Evolutionary conservation across 2,113 vertebrate genomes (phyloP), one percentile per base, ranked within the genome.

Genomic region (Taurulus bubalis): DNA sequence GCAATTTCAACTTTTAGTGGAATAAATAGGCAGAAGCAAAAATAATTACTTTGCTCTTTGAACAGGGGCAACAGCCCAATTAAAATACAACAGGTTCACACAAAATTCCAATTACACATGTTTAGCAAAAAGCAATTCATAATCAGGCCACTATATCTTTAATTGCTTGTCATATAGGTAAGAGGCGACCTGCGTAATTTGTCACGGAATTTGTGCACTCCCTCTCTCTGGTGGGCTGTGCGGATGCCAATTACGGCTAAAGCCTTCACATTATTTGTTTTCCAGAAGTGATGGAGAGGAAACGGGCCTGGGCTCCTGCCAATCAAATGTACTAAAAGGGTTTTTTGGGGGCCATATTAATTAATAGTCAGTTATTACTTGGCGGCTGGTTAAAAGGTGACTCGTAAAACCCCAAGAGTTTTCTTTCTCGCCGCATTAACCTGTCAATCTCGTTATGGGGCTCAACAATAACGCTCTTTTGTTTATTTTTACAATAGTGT

Each of bases 101-200:
- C 68, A 74, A 77, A 83, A 86, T 86, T 85, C 45, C 47, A 72
- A 80, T 77, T 83, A 81, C 16, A 53, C 66, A 9, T 72, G 59
- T 79, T 90, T 89, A 84, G 71, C 36, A 55, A 72, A 87, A 86
- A 84, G 55, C 64, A 32, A 74, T 86, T 89, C 66, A 75, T 69
- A 89, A 82, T 88, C 45, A 71, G 62, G 56, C 34, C 30, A 14
- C 49, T 51, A 20, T 32, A 69, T 84, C 42, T 81, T 82, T 88
- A 92, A 92, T 88, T 87, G 81, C 85, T 75, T 90, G 79, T 90
- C 86, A 86, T 75, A 89, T 73, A 84, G 83, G 69, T 84, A 84
- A 85, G 75, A 81, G 63, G 73, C 65, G 36, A 78, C 75, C 69
- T 55, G 71, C 9, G 16, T 85, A 82, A 85, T 87, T 79, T 64